Evolutionary conservation across 2,888 invertebrate species (phyloP).

Genomic region (Polietes domitor): DNA sequence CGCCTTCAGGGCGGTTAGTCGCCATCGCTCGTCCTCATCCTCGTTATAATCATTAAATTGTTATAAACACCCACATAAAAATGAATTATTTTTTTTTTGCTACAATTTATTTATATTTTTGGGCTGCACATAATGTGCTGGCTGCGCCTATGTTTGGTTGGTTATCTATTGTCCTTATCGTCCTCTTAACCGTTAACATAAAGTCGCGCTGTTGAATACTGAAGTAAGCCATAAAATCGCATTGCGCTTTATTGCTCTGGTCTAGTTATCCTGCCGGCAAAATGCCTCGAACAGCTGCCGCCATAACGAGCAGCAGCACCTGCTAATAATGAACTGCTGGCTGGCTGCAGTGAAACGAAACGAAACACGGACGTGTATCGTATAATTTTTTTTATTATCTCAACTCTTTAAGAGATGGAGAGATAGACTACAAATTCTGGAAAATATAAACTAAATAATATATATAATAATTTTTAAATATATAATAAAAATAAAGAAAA

Average conservation of each 20-base stretch:
- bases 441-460: too few species aligned
- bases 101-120: constrained; percentile 4
- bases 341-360: too few species aligned
- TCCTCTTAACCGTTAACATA: not conserved
- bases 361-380: too few species aligned
- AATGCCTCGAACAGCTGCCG: not conserved
- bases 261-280: not conserved
- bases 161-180: not conserved
- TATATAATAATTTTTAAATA: too few species aligned
- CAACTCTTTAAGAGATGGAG: too few species aligned
- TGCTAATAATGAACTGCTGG: not conserved
- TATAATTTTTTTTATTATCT: too few species aligned
- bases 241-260: not conserved
- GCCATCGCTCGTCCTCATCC: not conserved
- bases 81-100: constrained; percentile 19
- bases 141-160: not conserved
- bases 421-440: too few species aligned
- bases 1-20: not conserved
- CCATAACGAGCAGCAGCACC: not conserved
- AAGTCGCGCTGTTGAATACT: constrained; percentile 4
- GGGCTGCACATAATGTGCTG: not conserved
- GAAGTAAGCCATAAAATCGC: not conserved
- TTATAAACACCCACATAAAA: constrained; percentile 51
- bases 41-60: constrained; percentile 35
- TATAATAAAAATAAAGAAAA: too few species aligned